Evolutionary conservation across 2,888 invertebrate genomes (phyloP).

Genomic region (Rhingia rostrata): DNA sequence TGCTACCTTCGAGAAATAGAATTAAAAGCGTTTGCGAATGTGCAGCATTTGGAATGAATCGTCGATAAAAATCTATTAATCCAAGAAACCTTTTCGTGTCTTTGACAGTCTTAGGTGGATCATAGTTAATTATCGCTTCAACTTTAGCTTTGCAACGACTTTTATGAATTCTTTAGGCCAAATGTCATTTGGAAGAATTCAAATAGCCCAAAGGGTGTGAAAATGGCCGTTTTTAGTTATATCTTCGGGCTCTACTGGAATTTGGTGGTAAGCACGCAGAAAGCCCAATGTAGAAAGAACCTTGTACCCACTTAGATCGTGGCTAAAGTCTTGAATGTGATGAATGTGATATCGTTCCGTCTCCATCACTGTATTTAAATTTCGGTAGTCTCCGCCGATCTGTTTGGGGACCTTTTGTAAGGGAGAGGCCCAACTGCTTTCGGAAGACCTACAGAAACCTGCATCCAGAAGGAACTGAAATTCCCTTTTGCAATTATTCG

Average conservation of each 20-base stretch:
- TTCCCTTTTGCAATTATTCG: constrained; percentile 59
- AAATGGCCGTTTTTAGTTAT: constrained; percentile 9
- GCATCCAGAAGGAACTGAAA: constrained; percentile 60
- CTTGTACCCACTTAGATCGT: neutral
- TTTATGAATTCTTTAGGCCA: neutral
- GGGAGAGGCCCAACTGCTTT: constrained; percentile 45
- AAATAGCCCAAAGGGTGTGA: constrained; percentile 23
- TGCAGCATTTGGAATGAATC: constrained; percentile 3
- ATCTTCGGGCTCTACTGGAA: neutral
- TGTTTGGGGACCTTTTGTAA: constrained; percentile 14
- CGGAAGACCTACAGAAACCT: constrained; percentile 59
- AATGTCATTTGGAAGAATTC: constrained; percentile 6
- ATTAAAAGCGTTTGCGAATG: neutral
- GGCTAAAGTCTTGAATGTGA: constrained; percentile 11
- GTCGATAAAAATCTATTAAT: constrained; percentile 9
- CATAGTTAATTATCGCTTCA: neutral
- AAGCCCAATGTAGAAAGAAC: neutral
- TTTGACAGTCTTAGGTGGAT: neutral
- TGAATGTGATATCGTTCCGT: neutral
- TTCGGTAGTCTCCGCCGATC: neutral
- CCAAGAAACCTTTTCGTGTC: constrained; percentile 10
- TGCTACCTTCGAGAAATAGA: neutral
- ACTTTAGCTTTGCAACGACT: constrained; percentile 5
- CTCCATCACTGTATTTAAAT: neutral
- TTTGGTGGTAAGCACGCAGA: constrained; percentile 1